Percentiles rank a stretch among this genome's conserved stretches.
Conservation (phyloP, 2,888 invertebrate genomes). For the Oxystoma pomonae region DNA sequence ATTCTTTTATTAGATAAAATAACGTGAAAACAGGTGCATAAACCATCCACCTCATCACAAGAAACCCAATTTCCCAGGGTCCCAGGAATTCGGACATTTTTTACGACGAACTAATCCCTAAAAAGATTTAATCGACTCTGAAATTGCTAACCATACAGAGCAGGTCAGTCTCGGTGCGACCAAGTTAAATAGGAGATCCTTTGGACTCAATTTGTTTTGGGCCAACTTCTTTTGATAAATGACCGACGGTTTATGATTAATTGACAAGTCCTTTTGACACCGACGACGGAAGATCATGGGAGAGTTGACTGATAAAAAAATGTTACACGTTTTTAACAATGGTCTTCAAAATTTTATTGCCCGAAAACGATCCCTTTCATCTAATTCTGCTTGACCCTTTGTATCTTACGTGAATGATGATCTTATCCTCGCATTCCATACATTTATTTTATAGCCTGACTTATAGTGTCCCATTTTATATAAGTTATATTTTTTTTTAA, state of each 20-base stretch:
- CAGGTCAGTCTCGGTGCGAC: neutral
- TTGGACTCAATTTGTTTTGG: constrained; percentile 19
- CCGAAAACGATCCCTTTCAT: neutral
- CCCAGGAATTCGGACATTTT: no score
- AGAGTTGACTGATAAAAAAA: constrained; percentile 1
- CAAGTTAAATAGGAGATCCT: constrained; percentile 4
- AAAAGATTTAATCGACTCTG: neutral
- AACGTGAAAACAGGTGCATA: no score
- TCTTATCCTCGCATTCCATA: no score
- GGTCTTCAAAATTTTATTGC: neutral
- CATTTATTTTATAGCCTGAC: no score
- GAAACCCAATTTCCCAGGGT: no score
- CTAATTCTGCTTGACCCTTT: no score
- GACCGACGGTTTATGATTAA: constrained; percentile 18
- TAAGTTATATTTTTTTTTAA: no score
- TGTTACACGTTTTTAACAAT: neutral
- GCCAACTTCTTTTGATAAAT: constrained; percentile 18
- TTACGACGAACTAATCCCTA: no score
- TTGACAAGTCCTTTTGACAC: constrained; percentile 9
- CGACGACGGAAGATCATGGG: constrained; percentile 14
- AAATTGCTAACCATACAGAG: neutral
- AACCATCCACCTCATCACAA: no score
- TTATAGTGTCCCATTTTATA: no score
- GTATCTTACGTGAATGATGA: no score
- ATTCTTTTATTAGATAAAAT: no score